Conservation (phyloP, 2,888 invertebrate genomes). For the Chelonus formosanus region DNA sequence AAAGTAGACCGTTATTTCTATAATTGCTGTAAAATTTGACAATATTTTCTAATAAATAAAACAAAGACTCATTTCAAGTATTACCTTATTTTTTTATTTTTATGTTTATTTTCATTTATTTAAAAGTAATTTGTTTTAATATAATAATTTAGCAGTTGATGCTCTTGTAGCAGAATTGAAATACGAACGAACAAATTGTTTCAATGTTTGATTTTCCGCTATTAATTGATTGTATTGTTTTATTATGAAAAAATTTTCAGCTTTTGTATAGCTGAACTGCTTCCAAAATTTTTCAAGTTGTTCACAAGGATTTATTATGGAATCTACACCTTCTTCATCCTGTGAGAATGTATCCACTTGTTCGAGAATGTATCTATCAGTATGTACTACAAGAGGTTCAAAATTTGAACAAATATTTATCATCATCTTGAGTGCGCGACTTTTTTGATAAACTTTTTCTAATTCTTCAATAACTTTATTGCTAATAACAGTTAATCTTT, state of each 20-base stretch:
- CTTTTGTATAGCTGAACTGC: constrained; percentile 68
- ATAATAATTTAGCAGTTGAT: constrained; percentile 34
- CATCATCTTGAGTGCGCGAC: constrained; percentile 71
- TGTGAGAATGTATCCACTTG: constrained; percentile 44
- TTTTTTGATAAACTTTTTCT: constrained; percentile 67
- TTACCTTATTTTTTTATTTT: too few species aligned
- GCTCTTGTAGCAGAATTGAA: constrained; percentile 70
- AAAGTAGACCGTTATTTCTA: constrained; percentile 34
- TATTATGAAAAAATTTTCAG: constrained; percentile 65
- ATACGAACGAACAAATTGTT: constrained; percentile 71
- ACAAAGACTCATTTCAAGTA: neutral
- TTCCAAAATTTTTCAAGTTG: constrained; percentile 78
- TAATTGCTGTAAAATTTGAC: neutral
- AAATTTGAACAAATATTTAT: constrained; percentile 74
- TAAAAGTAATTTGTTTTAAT: neutral
- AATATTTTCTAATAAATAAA: neutral
- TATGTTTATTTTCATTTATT: too few species aligned
- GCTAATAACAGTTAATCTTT: constrained; percentile 71
- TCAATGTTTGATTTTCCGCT: constrained; percentile 72
- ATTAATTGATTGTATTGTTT: constrained; percentile 67
- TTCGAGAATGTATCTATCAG: constrained; percentile 51
- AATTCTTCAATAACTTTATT: constrained; percentile 67
- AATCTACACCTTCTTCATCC: constrained; percentile 33
- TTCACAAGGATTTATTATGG: constrained; percentile 66
- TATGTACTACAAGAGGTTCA: constrained; percentile 67